Percentiles rank a stretch among this genome's conserved stretches.
Conservation (phyloP, 2,888 invertebrate species). For the Caenorhabditis drosophilae region DNA sequence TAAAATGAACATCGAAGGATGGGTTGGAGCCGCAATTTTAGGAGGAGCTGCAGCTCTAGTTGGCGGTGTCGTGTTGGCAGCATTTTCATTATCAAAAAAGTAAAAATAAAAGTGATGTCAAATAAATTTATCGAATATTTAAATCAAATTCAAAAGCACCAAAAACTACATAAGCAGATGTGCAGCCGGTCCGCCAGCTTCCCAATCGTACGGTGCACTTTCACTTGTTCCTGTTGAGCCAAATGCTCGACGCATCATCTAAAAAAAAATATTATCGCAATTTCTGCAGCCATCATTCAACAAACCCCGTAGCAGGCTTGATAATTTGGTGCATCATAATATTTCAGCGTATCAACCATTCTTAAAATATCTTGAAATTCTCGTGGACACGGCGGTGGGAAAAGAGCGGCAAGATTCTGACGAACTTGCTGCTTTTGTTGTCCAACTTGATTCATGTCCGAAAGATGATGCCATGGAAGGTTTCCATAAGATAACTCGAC, state of each 20-base stretch:
- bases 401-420: conserved; percentile 39
- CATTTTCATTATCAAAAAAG: too few relatives aligned
- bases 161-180: conserved; percentile 30
- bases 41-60: background rate
- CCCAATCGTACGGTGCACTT: conserved; percentile 61
- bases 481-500: conserved; percentile 55
- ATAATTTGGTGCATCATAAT: conserved; percentile 65
- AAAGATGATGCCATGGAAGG: conserved; percentile 57
- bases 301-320: conserved; percentile 49
- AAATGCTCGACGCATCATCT: conserved; percentile 37
- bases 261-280: too few relatives aligned
- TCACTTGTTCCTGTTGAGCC: conserved; percentile 48
- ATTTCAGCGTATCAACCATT: conserved; percentile 54
- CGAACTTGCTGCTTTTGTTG: conserved; percentile 55
- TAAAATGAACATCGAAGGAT: background rate
- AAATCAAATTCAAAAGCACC: too few relatives aligned
- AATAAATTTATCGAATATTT: too few relatives aligned
- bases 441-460: conserved; percentile 60
- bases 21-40: background rate
- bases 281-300: too few relatives aligned
- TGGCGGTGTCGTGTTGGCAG: background rate
- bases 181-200: conserved; percentile 44
- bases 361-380: conserved; percentile 35
- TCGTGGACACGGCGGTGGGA: conserved; percentile 44
- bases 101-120: too few relatives aligned